These are phyloP conservation scores for Chironex yamaguchii DNA, from an alignment of 30 jellyfish, hydroid and myxozoan species.

Conservation along the genomic window DNA sequence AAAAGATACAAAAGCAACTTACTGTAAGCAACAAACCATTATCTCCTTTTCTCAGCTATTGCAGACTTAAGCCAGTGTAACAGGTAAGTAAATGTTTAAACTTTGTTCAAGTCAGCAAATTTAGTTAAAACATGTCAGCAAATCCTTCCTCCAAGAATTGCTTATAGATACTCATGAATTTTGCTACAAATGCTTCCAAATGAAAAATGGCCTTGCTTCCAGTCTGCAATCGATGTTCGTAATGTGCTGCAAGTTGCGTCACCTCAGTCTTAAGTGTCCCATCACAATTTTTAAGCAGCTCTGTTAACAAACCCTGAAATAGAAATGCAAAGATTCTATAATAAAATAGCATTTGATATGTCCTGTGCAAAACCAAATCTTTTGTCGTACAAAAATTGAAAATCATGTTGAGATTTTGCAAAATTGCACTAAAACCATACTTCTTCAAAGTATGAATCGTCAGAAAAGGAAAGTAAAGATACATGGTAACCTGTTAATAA, in stretches of 20 bases:
- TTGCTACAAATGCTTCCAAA: slow-evolving; percentile 98
- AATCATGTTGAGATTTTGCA: neutral
- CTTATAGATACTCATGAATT: slow-evolving; percentile 93
- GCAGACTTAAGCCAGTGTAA: too few species aligned
- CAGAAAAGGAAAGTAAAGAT: neutral
- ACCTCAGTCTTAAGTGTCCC: slow-evolving; percentile 90
- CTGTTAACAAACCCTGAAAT: slow-evolving; percentile 83
- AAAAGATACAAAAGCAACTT: too few species aligned
- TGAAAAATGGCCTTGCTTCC: slow-evolving; percentile 98
- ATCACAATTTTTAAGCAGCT: slow-evolving; percentile 86
- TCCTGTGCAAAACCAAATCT: neutral
- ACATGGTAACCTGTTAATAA: too few species aligned
- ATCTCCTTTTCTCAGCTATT: too few species aligned
- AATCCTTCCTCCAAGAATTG: slow-evolving; percentile 94
- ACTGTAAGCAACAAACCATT: too few species aligned
- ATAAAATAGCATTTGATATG: neutral
- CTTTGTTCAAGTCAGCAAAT: too few species aligned
- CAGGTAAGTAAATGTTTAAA: too few species aligned
- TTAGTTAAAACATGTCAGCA: slow-evolving; percentile 88
- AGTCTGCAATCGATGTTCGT: slow-evolving; percentile 90
- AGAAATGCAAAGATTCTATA: neutral
- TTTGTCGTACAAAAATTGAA: neutral
- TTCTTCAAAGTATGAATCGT: too few species aligned
- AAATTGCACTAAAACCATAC: neutral
- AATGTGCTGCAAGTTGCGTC: slow-evolving; percentile 91